Conservation (phyloP, 2,797 vertebrate genomes). For the Channallabes apus region DNA sequence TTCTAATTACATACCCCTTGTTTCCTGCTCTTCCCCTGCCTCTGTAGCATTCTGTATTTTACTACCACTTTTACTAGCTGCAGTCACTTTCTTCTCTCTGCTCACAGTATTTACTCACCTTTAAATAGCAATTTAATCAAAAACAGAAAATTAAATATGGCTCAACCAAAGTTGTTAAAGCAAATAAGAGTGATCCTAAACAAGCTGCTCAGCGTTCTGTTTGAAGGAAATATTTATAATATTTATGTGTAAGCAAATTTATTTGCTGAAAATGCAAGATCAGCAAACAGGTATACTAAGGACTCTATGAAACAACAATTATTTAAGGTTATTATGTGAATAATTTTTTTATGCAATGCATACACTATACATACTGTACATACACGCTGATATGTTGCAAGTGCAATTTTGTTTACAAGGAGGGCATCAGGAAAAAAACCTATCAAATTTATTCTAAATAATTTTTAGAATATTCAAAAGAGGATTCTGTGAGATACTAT, state of each 20-base stretch:
- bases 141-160: not conserved
- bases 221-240: too few species aligned
- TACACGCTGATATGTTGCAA: too few species aligned
- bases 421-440: too few species aligned
- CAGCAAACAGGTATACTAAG: not conserved
- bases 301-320: not conserved
- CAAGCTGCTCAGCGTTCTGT: not conserved
- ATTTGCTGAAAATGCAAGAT: not conserved
- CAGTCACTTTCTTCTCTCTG: conserved; percentile 1
- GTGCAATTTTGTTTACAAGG: too few species aligned
- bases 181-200: not conserved
- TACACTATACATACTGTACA: too few species aligned
- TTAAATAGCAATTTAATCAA: conserved; percentile 10
- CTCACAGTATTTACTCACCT: not conserved
- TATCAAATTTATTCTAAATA: too few species aligned
- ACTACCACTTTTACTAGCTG: conserved; percentile 20
- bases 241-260: not conserved
- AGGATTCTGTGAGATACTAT: too few species aligned
- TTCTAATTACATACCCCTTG: conserved; percentile 24
- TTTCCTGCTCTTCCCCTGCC: conserved; percentile 7
- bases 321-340: too few species aligned
- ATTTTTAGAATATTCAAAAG: too few species aligned
- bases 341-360: too few species aligned
- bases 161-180: not conserved
- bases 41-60: not conserved